Evolutionary conservation across 2,113 vertebrate species (phyloP).

Genomic region (Chloropsis cyanopogon): DNA sequence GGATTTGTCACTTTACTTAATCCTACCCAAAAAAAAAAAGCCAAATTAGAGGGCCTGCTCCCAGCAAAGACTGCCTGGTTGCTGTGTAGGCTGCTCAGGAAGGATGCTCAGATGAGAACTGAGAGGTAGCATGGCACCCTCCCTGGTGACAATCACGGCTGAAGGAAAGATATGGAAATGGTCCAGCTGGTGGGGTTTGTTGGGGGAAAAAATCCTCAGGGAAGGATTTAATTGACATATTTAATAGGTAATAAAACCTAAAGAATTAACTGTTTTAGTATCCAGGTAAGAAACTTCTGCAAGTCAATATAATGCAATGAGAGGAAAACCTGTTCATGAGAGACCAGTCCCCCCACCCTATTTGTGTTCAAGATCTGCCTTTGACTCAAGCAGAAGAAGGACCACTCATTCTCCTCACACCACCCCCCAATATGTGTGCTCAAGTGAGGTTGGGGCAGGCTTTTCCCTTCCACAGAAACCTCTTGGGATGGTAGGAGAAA

Average conservation of each 20-base stretch:
- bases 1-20: not conserved
- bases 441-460: not conserved
- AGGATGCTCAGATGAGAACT: not conserved
- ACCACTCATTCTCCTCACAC: not conserved
- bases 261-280: not conserved
- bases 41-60: not conserved
- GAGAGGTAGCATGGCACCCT: not conserved
- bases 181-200: not conserved
- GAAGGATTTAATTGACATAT: not conserved
- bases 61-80: not conserved
- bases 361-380: not conserved
- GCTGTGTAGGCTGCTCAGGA: not conserved
- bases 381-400: not conserved
- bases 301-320: not conserved
- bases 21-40: not conserved
- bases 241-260: not conserved
- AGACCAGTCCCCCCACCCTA: not conserved
- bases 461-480: not conserved
- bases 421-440: not conserved
- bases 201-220: not conserved
- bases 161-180: not conserved
- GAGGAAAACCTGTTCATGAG: not conserved
- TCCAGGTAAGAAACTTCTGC: not conserved
- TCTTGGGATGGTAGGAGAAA: not conserved
- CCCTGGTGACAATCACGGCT: fast-evolving